Percentiles rank a stretch among this genome's conserved stretches.
These are phyloP conservation scores for Hyperoplus immaculatus DNA, from an alignment of 2,797 vertebrate genomes.

Conservation along the genomic window DNA sequence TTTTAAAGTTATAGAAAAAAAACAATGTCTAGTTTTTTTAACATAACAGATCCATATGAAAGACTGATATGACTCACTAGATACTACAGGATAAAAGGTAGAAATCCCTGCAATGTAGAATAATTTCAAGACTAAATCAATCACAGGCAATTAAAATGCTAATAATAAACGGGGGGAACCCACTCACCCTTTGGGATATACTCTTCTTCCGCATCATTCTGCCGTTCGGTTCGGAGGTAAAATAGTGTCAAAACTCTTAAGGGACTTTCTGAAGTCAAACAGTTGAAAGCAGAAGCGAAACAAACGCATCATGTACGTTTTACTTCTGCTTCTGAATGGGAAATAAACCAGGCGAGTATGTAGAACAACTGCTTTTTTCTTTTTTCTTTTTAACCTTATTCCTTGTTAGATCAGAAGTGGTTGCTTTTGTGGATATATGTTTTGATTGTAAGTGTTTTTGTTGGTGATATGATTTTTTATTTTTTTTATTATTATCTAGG, in stretches of 20 bases:
- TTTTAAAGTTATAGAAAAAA: not conserved
- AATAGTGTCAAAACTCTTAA: slow-evolving; percentile 29
- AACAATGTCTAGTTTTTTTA: not conserved
- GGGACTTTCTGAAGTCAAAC: not conserved
- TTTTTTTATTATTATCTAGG: not conserved
- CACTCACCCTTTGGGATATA: slow-evolving; percentile 58
- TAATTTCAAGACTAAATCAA: not conserved
- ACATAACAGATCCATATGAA: not conserved
- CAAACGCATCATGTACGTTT: not conserved
- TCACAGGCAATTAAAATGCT: not conserved
- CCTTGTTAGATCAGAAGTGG: not conserved
- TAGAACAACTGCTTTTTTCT: not conserved
- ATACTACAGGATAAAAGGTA: not conserved
- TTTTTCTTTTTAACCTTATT: not conserved
- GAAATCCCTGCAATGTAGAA: not conserved
- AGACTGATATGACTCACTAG: not conserved
- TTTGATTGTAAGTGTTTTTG: too few species aligned
- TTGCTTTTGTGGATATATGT: not conserved
- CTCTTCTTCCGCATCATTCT: slow-evolving; percentile 49
- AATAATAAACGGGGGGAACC: not conserved
- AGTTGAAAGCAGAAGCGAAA: slow-evolving; percentile 69
- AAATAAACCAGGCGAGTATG: not conserved
- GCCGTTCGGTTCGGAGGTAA: not conserved
- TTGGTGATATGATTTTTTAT: not conserved
- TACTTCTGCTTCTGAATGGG: slow-evolving; percentile 65